These are phyloP conservation scores for Stegophylla sp. DNA, from an alignment of 2,888 invertebrate genomes.

Conservation along the genomic window DNA sequence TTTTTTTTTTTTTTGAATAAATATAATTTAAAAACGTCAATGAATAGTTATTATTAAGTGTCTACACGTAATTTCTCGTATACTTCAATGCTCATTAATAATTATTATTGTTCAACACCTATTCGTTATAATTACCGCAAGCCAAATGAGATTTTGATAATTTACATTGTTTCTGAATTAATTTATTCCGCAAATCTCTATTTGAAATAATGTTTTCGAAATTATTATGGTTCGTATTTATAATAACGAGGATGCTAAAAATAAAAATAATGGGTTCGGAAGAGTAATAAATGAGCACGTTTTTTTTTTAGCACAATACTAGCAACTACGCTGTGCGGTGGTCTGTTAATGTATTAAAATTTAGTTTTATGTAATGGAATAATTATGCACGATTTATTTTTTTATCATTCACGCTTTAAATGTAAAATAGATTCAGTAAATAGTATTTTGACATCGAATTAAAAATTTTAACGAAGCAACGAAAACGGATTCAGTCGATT, in stretches of 20 bases:
- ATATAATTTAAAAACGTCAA: too few relatives aligned
- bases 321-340: background rate
- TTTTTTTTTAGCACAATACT: too few relatives aligned
- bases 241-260: background rate
- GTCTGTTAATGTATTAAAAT: conserved; percentile 12
- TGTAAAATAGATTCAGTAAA: background rate
- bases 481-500: too few relatives aligned
- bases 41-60: too few relatives aligned
- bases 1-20: too few relatives aligned
- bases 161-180: conserved; percentile 2
- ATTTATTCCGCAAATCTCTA: background rate
- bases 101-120: too few relatives aligned
- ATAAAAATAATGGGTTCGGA: conserved; percentile 10
- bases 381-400: conserved; percentile 16
- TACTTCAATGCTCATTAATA: too few relatives aligned
- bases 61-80: too few relatives aligned
- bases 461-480: background rate
- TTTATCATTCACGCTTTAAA: conserved; percentile 6
- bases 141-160: background rate
- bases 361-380: conserved; percentile 11
- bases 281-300: conserved; percentile 27
- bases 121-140: too few relatives aligned
- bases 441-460: background rate
- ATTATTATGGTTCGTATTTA: conserved; percentile 18
- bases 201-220: background rate